A percentile compares a stretch with the other conserved stretches of the same genome.
Conservation (phyloP, 1,140 invertebrate genomes). For the Elymnias hypermnestra region DNA sequence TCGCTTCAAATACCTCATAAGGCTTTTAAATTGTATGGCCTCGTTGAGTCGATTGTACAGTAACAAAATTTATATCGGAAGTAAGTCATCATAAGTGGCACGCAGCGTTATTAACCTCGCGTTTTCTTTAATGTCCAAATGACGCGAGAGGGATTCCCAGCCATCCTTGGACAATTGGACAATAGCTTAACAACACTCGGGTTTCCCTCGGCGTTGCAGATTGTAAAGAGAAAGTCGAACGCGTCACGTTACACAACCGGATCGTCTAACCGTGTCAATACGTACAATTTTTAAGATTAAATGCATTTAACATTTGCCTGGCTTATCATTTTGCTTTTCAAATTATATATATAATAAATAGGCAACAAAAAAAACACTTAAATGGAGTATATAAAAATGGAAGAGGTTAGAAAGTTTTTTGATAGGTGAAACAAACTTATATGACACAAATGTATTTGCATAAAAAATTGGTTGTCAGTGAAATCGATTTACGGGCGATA, state of each 20-base stretch:
- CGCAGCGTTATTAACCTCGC: background rate
- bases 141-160: constrained; percentile 17
- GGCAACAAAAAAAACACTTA: too few relatives aligned
- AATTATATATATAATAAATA: too few relatives aligned
- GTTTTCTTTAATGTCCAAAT: constrained; percentile 8
- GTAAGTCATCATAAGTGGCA: background rate
- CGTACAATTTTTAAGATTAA: background rate
- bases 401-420: too few relatives aligned
- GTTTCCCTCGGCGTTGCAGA: constrained; percentile 42
- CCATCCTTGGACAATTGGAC: constrained; percentile 25
- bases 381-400: too few relatives aligned
- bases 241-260: constrained; percentile 61
- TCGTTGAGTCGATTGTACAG: background rate
- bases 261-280: constrained; percentile 43
- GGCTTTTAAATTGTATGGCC: background rate
- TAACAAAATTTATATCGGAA: constrained; percentile 2
- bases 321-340: too few relatives aligned
- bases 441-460: too few relatives aligned
- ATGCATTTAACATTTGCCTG: background rate
- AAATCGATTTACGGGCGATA: too few relatives aligned
- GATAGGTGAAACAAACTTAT: too few relatives aligned
- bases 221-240: constrained; percentile 47
- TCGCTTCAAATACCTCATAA: too few relatives aligned
- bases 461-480: too few relatives aligned
- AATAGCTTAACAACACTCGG: constrained; percentile 32